Percentiles rank a stretch among this genome's conserved stretches.
These are phyloP conservation scores for Rallus limicola DNA, from an alignment of 2,113 vertebrate species.

Conservation along the genomic window DNA sequence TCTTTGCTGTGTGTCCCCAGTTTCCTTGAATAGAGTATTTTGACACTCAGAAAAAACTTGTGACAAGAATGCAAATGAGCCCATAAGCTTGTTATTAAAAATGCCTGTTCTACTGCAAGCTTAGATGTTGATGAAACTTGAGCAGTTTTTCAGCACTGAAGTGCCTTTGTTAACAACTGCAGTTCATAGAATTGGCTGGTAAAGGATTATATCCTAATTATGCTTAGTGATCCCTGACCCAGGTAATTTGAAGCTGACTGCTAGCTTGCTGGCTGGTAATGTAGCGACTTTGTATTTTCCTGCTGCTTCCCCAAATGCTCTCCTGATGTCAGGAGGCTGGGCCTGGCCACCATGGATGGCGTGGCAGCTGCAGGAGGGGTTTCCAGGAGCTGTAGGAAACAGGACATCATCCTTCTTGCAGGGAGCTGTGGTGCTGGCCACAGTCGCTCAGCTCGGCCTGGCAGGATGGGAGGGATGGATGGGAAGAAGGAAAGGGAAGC, in stretches of 20 bases:
- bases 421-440: neutral
- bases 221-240: neutral
- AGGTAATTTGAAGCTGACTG: neutral
- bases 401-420: neutral
- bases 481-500: neutral
- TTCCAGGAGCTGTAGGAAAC: neutral
- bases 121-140: neutral
- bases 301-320: neutral
- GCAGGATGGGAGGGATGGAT: neutral
- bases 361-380: neutral
- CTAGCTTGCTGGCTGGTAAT: neutral
- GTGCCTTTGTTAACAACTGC: neutral
- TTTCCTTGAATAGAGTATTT: neutral
- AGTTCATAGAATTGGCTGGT: neutral
- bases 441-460: neutral
- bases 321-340: neutral
- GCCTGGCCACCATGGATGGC: neutral
- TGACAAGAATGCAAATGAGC: neutral
- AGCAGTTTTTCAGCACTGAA: neutral
- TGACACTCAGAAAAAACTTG: neutral
- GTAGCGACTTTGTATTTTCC: fast-evolving
- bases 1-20: neutral
- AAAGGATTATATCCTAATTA: neutral
- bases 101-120: neutral
- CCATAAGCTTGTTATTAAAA: neutral